Conservation (phyloP, 2,113 vertebrate species). For the Sylvietta virens region DNA sequence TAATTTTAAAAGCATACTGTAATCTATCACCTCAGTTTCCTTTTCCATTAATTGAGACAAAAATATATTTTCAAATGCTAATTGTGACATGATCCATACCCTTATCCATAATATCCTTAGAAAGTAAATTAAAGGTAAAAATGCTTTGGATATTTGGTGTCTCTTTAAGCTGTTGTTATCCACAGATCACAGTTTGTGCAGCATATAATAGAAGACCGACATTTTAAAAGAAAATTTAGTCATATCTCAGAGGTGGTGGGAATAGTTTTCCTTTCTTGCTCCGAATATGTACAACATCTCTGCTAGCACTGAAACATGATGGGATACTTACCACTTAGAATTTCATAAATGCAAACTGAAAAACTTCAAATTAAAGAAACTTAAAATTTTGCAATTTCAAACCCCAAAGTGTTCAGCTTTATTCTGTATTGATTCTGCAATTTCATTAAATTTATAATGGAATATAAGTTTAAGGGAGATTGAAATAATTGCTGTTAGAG, state of each 20-base stretch:
- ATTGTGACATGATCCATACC: not conserved
- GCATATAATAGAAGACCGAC: not conserved
- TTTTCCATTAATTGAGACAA: not conserved
- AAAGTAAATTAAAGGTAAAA: not conserved
- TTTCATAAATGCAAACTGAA: not conserved
- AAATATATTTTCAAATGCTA: not conserved
- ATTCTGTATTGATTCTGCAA: not conserved
- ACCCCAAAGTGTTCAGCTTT: not conserved
- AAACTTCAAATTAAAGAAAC: not conserved
- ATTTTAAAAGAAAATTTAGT: not conserved
- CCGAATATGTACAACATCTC: no score
- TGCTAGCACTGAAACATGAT: not conserved
- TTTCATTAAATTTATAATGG: not conserved
- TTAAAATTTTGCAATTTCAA: not conserved
- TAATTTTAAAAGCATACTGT: not conserved
- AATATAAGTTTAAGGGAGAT: not conserved
- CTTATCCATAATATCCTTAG: not conserved
- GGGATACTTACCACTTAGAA: conserved; percentile 1
- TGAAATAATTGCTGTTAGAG: not conserved
- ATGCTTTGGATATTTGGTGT: not conserved
- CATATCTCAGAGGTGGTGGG: not conserved
- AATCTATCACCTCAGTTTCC: not conserved
- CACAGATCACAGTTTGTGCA: not conserved
- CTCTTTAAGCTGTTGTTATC: not conserved
- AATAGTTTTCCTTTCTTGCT: conserved; percentile 9